phyloP scores from a whole-genome alignment of 2,888 invertebrate genomes.

The Aquatica leii region DNA sequence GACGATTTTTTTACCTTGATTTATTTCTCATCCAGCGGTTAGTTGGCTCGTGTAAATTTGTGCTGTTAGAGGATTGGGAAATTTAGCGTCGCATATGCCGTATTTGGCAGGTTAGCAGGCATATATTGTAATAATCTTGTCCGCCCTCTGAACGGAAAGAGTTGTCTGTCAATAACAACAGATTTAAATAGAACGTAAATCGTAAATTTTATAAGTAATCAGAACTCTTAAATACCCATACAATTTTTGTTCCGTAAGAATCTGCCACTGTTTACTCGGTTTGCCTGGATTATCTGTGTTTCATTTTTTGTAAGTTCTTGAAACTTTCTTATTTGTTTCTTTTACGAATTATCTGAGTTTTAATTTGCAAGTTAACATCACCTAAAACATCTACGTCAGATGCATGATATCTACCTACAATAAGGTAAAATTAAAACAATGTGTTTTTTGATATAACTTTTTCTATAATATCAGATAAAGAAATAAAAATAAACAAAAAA shows the following conservation, averaged over 20 bases:
- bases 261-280: background rate
- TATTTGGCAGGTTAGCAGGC: constrained; percentile 23
- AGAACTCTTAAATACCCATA: constrained; percentile 14
- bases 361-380: no score
- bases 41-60: constrained; percentile 43
- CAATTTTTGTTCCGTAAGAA: constrained; percentile 14
- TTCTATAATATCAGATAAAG: no score
- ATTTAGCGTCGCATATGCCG: constrained; percentile 46
- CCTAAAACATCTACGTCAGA: no score
- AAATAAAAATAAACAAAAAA: no score
- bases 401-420: no score
- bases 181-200: background rate
- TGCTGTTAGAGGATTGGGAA: constrained; percentile 43
- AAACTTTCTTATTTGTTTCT: constrained; percentile 19
- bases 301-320: constrained; percentile 5
- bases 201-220: background rate
- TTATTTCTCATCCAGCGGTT: background rate
- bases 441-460: no score
- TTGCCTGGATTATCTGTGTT: constrained; percentile 3
- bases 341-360: no score
- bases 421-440: no score
- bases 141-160: background rate
- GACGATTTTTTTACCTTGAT: background rate
- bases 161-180: background rate
- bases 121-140: constrained; percentile 45